phyloP scores from a whole-genome alignment of 37 sponge, comb jelly and placozoan species.

The Mnemiopsis leidyi region DNA sequence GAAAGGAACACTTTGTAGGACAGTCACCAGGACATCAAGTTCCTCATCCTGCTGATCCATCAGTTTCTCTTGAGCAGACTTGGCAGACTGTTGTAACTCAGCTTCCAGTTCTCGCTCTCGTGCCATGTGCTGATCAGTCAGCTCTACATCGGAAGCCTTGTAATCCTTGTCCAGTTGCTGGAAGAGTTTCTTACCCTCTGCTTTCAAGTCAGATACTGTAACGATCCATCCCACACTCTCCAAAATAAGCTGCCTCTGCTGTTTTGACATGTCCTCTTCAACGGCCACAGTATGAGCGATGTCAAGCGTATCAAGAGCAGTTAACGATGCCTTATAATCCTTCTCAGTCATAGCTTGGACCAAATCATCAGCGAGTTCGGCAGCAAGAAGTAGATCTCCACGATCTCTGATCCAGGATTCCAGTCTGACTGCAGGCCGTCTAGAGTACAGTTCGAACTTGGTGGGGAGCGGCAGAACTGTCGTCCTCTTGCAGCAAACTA shows the following conservation, averaged over 20 bases:
- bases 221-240: constrained; percentile 65
- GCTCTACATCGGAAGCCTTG: constrained; percentile 35
- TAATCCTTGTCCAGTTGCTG: constrained; percentile 57
- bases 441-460: constrained; percentile 52
- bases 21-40: constrained; percentile 41
- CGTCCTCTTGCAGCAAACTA: constrained; percentile 46
- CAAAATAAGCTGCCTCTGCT: constrained; percentile 48
- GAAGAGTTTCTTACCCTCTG: constrained; percentile 46
- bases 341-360: constrained; percentile 49
- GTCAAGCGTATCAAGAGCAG: constrained; percentile 6
- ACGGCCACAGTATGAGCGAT: constrained; percentile 35
- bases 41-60: constrained; percentile 51
- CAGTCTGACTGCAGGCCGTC: constrained; percentile 22
- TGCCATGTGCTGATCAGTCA: constrained; percentile 38
- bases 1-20: constrained; percentile 55
- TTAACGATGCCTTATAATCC: constrained; percentile 21
- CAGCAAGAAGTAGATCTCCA: constrained; percentile 18
- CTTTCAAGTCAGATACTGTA: constrained; percentile 36
- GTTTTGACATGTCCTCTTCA: constrained; percentile 22
- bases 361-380: constrained; percentile 51
- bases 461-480: constrained; percentile 45
- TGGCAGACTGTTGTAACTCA: constrained; percentile 28
- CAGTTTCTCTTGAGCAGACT: constrained; percentile 14
- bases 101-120: constrained; percentile 6
- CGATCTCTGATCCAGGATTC: constrained; percentile 47